Evolutionary conservation across 2,888 invertebrate species (phyloP).

Genomic region (Cerastis rubricosa): DNA sequence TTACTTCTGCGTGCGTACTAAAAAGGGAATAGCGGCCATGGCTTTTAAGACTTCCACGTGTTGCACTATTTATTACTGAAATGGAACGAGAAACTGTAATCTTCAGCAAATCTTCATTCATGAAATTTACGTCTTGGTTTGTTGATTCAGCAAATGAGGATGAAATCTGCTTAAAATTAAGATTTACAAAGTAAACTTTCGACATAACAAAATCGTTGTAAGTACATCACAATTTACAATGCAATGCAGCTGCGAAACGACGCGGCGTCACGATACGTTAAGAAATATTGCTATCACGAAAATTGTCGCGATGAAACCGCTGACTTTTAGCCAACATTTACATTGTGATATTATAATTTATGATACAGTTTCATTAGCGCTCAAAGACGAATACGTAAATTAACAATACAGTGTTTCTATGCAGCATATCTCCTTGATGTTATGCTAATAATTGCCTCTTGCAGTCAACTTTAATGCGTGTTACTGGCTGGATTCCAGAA

Average conservation of each 20-base stretch:
- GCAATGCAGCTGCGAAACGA: constrained; percentile 79
- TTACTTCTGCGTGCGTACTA: constrained; percentile 20
- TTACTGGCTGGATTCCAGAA: constrained; percentile 62
- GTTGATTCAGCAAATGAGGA: constrained; percentile 11
- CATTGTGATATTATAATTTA: constrained; percentile 11
- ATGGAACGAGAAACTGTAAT: background rate
- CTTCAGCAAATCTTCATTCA: constrained; percentile 8
- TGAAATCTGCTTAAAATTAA: constrained; percentile 38
- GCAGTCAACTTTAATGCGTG: constrained; percentile 23
- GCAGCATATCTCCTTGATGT: constrained; percentile 20
- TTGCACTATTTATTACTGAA: constrained; percentile 19
- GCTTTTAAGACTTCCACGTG: constrained; percentile 17
- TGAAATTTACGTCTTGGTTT: constrained; percentile 43
- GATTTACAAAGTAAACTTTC: constrained; percentile 70
- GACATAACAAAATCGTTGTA: constrained; percentile 68
- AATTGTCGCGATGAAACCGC: constrained; percentile 66
- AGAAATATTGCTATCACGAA: constrained; percentile 79
- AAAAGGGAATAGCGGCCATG: background rate
- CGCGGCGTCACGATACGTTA: constrained; percentile 81
- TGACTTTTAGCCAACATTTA: constrained; percentile 47
- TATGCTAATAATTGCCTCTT: constrained; percentile 46
- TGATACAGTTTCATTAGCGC: constrained; percentile 15
- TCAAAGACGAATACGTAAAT: background rate
- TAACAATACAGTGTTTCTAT: constrained; percentile 11
- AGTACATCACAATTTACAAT: constrained; percentile 77